Percentiles rank a stretch among this genome's conserved stretches.
These are phyloP conservation scores for Sarcoramphus papa DNA, from an alignment of 2,797 vertebrate genomes.

Conservation along the genomic window DNA sequence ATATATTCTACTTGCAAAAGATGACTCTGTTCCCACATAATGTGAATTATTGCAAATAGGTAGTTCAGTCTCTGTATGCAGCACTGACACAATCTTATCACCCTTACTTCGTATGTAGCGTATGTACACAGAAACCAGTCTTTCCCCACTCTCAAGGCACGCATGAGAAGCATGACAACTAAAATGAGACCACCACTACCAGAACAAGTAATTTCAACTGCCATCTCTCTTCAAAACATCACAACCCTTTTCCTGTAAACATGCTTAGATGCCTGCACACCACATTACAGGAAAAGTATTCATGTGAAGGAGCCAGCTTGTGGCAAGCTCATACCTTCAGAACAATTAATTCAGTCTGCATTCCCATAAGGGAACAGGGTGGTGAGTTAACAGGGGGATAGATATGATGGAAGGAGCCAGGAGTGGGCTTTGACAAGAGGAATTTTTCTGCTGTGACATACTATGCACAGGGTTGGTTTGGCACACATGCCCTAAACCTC, in stretches of 20 bases:
- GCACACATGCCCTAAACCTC: background rate
- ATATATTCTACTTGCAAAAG: background rate
- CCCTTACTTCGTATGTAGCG: background rate
- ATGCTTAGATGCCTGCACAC: background rate
- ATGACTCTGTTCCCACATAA: background rate
- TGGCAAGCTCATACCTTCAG: background rate
- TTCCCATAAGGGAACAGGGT: background rate
- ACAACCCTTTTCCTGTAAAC: background rate
- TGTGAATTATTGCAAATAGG: accelerated
- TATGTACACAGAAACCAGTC: background rate
- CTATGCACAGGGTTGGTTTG: background rate
- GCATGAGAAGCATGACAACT: accelerated
- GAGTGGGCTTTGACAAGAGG: background rate
- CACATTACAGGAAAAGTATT: background rate
- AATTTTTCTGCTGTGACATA: background rate
- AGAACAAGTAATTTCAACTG: accelerated
- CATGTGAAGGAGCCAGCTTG: background rate
- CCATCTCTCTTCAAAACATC: background rate
- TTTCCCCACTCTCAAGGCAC: background rate
- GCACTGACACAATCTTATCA: background rate
- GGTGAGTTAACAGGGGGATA: background rate
- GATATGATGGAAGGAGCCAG: background rate
- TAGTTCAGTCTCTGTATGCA: background rate
- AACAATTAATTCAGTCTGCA: background rate
- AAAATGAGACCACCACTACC: background rate